These are phyloP conservation scores for Mycalesis mineus DNA, from an alignment of 2,888 invertebrate genomes.

Conservation along the genomic window DNA sequence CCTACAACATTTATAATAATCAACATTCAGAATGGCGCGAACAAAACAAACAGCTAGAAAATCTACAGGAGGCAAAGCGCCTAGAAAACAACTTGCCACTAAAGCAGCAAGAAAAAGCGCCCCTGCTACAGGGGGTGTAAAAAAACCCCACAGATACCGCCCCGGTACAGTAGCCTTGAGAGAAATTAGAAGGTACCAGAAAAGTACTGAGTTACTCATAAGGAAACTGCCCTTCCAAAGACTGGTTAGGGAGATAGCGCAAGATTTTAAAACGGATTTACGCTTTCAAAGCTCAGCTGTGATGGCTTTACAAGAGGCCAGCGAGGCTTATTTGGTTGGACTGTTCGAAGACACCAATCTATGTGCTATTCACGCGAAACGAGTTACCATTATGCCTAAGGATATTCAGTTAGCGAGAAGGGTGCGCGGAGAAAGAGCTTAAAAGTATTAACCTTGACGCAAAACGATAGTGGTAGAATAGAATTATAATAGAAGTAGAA, in stretches of 20 bases:
- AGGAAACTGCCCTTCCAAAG: slow-evolving; percentile 85
- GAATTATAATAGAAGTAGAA: too few relatives aligned
- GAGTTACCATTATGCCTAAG: slow-evolving; percentile 63
- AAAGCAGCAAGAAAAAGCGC: slow-evolving; percentile 85
- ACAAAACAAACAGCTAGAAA: slow-evolving; percentile 87
- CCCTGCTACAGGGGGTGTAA: slow-evolving; percentile 85
- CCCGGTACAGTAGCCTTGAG: slow-evolving; percentile 84
- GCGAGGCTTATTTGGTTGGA: slow-evolving; percentile 81
- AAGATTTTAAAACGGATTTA: slow-evolving; percentile 85
- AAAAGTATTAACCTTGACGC: background rate
- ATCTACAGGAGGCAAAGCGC: slow-evolving; percentile 86
- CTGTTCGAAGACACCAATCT: slow-evolving; percentile 87
- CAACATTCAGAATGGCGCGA: slow-evolving; percentile 78
- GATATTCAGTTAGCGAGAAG: slow-evolving; percentile 51
- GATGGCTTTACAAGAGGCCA: slow-evolving; percentile 81
- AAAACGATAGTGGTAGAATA: background rate
- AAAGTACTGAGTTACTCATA: slow-evolving; percentile 84
- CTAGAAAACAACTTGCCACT: slow-evolving; percentile 83
- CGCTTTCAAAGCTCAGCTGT: slow-evolving; percentile 85
- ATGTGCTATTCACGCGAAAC: slow-evolving; percentile 84
- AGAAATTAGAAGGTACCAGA: slow-evolving; percentile 85
- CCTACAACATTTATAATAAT: background rate
- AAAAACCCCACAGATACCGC: slow-evolving; percentile 84
- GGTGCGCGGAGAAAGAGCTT: slow-evolving; percentile 59
- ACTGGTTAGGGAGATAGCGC: slow-evolving; percentile 84